Percentiles rank a stretch among this genome's conserved stretches.
These are phyloP conservation scores for Orthosia cruda DNA, from an alignment of 2,888 invertebrate species.

Conservation along the genomic window DNA sequence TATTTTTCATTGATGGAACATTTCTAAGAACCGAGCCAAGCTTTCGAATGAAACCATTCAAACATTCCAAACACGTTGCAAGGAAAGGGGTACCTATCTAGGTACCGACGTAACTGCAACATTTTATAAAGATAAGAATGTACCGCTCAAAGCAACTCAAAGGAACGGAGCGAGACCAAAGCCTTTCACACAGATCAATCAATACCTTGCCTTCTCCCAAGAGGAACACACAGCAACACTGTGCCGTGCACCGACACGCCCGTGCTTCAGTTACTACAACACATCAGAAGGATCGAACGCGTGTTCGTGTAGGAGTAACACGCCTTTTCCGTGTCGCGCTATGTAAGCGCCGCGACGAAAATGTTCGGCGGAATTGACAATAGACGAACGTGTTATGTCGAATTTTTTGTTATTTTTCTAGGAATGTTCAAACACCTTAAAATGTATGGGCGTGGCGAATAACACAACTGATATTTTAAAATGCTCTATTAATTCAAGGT, in stretches of 20 bases:
- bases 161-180: conserved; percentile 55
- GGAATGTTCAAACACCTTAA: not conserved
- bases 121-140: conserved; percentile 57
- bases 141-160: conserved; percentile 48
- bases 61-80: conserved; percentile 40
- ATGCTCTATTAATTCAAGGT: no score
- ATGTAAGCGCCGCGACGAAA: conserved; percentile 27
- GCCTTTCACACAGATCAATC: conserved; percentile 64
- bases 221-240: conserved; percentile 52
- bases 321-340: conserved; percentile 57
- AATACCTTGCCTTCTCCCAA: conserved; percentile 49
- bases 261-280: conserved; percentile 21
- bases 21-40: conserved; percentile 6
- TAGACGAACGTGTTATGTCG: conserved; percentile 14
- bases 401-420: conserved; percentile 17
- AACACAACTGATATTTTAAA: not conserved
- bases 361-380: conserved; percentile 32
- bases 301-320: conserved; percentile 54
- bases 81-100: conserved; percentile 12
- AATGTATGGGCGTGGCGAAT: not conserved
- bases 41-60: conserved; percentile 25
- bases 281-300: conserved; percentile 43
- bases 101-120: conserved; percentile 33
- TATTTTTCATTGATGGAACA: conserved; percentile 10
- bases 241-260: conserved; percentile 32